A percentile compares a stretch with the other conserved stretches of the same genome.
These are phyloP conservation scores for Brachyptera putata DNA, from an alignment of 2,888 invertebrate species.

Conservation along the genomic window DNA sequence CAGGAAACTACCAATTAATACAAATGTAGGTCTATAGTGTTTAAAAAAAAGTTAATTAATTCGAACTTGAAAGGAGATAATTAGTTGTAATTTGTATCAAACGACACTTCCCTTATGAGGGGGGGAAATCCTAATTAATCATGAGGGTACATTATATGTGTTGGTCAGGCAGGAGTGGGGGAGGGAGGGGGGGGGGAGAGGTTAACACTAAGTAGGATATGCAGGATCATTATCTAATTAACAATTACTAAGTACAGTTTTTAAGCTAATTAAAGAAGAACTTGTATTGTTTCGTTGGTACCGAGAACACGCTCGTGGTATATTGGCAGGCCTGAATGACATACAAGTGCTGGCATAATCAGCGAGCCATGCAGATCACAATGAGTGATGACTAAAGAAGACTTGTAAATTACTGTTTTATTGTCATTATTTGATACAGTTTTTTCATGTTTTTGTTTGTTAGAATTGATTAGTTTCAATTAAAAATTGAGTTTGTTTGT, in stretches of 20 bases:
- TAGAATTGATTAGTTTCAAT: too few species aligned
- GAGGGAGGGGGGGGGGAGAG: not conserved
- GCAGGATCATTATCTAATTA: constrained; percentile 15
- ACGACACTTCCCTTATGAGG: constrained; percentile 14
- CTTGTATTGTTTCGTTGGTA: constrained; percentile 1
- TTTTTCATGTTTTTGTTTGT: too few species aligned
- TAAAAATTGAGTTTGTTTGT: too few species aligned
- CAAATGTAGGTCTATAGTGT: not conserved
- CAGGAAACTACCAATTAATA: constrained; percentile 20
- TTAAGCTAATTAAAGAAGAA: constrained; percentile 12
- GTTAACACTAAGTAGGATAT: constrained; percentile 16
- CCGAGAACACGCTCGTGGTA: too few species aligned
- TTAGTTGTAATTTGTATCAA: constrained; percentile 26
- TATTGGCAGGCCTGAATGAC: too few species aligned
- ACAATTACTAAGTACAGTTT: constrained; percentile 2
- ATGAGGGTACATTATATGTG: constrained; percentile 1
- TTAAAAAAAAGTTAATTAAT: constrained; percentile 33
- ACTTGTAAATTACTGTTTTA: too few species aligned
- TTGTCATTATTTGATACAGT: too few species aligned
- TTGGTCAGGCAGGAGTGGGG: not conserved
- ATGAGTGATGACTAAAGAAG: too few species aligned
- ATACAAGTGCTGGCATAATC: too few species aligned
- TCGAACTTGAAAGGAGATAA: constrained; percentile 31
- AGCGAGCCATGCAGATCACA: too few species aligned
- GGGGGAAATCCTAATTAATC: constrained; percentile 19